Conservation (phyloP, 1,140 invertebrate species). For the Trinorchestia longiramus region DNA sequence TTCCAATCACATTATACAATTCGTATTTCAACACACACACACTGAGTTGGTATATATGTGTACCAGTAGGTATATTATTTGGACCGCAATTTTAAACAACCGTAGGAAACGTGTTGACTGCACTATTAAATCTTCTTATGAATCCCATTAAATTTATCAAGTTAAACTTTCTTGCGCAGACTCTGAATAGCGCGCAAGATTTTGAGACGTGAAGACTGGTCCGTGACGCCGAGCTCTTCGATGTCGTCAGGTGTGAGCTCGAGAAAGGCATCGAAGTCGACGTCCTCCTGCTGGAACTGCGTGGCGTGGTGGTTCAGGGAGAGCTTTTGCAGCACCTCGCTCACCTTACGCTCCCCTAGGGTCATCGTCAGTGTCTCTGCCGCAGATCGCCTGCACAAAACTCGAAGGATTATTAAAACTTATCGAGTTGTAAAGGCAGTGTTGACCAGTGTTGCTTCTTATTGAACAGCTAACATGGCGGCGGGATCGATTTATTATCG, state of each 20-base stretch:
- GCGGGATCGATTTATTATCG: too few relatives aligned
- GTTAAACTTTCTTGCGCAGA: constrained; percentile 26
- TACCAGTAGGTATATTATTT: too few relatives aligned
- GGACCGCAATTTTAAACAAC: too few relatives aligned
- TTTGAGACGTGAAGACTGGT: background rate
- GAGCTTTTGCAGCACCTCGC: constrained; percentile 22
- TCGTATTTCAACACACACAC: background rate
- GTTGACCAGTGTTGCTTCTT: too few relatives aligned
- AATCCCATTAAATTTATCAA: background rate
- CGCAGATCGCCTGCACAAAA: background rate
- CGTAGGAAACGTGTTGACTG: background rate
- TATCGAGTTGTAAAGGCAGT: background rate
- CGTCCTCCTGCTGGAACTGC: constrained; percentile 11
- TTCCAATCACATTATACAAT: background rate
- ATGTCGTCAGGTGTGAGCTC: constrained; percentile 45
- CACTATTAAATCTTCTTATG: background rate
- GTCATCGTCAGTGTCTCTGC: background rate
- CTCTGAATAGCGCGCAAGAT: constrained; percentile 17
- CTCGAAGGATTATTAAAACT: background rate
- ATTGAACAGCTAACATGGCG: too few relatives aligned
- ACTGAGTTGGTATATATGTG: background rate
- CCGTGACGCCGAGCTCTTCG: background rate
- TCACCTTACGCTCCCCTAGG: background rate
- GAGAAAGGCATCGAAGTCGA: constrained; percentile 37
- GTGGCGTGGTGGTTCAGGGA: background rate